Base-by-base conservation (phyloP, 2,797 vertebrate species). In the Bradypodion pumilum region DNA sequence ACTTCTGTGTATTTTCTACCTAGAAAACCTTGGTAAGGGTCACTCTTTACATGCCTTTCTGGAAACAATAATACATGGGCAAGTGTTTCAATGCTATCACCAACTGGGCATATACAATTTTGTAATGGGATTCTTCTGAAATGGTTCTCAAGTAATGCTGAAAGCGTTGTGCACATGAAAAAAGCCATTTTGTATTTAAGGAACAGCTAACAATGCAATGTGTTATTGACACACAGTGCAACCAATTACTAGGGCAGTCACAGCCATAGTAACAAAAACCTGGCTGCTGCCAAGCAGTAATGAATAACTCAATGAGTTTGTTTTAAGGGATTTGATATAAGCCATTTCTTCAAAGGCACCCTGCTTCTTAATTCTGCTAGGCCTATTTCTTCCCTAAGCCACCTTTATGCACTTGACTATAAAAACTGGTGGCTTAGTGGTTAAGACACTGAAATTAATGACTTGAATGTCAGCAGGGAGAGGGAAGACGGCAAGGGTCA, bases 1-100 rank as follows among this genome's bases (percentile, higher is more conserved):
- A n/a, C n/a, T n/a, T n/a, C n/a, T n/a, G n/a, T n/a, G n/a, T n/a
- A n/a, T n/a, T n/a, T n/a, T n/a, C n/a, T n/a, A n/a, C n/a, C n/a
- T n/a, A n/a, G n/a, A n/a, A n/a, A n/a, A n/a, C n/a, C n/a, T n/a
- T n/a, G n/a, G n/a, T n/a, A n/a, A n/a, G n/a, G n/a, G n/a, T n/a
- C n/a, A 74, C 46, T 52, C 7, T 74, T 74, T 52, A 52, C 16
- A 49, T 49, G n/a, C 29, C 72, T 21, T n/a, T 73, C 2, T 91
- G 86, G 72, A 59, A 68, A 66, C 19, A 32, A 32, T 35, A 49
- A 49, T 52, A 68, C 46, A 80, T 49, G 29, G 46, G 5, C 1
- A 27, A 73, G 72, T 16, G 15, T 42, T 49, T n/a, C 69, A 44
- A 42, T 72, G 13, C 40, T 37, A 27, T 73, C 27, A 16, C 15